Conservation (phyloP, 2,797 vertebrate species). For the Eulemur mongoz region DNA sequence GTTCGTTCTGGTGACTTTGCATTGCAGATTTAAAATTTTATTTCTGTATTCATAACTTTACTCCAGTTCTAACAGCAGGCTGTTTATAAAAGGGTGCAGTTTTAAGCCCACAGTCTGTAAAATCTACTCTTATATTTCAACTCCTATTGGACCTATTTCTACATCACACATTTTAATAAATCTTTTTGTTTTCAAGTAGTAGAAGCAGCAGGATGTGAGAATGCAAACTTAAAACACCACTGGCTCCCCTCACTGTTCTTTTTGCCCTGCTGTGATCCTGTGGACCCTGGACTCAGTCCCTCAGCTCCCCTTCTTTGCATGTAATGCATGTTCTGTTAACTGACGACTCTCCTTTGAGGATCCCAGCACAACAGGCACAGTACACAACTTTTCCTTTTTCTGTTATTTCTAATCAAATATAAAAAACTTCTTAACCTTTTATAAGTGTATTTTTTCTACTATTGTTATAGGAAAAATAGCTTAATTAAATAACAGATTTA, state of each 20-base stretch:
- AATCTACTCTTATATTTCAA: background rate
- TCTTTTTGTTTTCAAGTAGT: background rate
- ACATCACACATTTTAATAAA: background rate
- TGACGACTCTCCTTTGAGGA: background rate
- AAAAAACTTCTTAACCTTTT: background rate
- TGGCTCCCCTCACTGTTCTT: background rate
- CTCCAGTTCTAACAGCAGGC: background rate
- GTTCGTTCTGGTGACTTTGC: background rate
- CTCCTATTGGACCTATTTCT: background rate
- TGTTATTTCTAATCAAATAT: background rate
- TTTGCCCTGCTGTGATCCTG: background rate
- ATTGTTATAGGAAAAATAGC: background rate
- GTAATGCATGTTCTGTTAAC: background rate
- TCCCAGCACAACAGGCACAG: background rate
- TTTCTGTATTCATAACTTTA: background rate
- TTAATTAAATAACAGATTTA: background rate
- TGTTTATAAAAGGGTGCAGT: background rate
- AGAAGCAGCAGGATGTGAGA: background rate
- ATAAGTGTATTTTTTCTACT: background rate
- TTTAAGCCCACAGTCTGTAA: background rate
- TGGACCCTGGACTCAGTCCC: background rate
- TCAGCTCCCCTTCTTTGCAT: background rate
- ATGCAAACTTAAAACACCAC: background rate
- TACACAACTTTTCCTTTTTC: background rate
- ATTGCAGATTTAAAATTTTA: background rate